These are phyloP conservation scores for Coluber constrictor DNA, from an alignment of 2,797 vertebrate genomes.

Conservation along the genomic window DNA sequence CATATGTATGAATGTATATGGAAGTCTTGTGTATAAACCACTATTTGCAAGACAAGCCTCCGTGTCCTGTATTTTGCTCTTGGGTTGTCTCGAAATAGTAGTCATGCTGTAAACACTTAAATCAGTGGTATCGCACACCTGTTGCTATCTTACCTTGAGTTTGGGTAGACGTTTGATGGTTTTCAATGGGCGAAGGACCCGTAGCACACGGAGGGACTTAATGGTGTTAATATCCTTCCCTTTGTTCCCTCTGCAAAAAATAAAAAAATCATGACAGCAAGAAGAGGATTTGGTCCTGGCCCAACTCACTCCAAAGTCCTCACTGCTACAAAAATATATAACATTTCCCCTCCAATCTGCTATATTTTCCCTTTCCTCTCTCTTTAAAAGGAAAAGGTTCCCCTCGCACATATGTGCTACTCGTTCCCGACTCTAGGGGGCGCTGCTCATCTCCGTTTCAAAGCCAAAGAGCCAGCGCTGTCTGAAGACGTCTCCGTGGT, in stretches of 20 bases:
- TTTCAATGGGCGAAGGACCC: slow-evolving; percentile 92
- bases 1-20: too few relatives aligned
- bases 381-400: not conserved
- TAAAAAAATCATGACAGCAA: slow-evolving; percentile 60
- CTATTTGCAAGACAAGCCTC: too few relatives aligned
- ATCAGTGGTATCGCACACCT: not conserved
- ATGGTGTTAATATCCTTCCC: slow-evolving; percentile 98
- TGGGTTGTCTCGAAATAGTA: too few relatives aligned
- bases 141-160: slow-evolving; percentile 80
- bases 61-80: too few relatives aligned
- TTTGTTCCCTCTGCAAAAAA: slow-evolving; percentile 87
- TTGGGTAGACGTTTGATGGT: slow-evolving; percentile 97
- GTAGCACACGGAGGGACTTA: slow-evolving; percentile 91
- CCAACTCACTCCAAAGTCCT: rapidly evolving
- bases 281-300: slow-evolving; percentile 14
- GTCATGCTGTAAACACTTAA: too few relatives aligned
- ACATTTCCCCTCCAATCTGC: not conserved
- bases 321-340: not conserved
- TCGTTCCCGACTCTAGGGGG: too few relatives aligned
- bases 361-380: not conserved
- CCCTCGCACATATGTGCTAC: too few relatives aligned
- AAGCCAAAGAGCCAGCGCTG: too few relatives aligned
- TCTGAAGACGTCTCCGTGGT: too few relatives aligned
- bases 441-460: too few relatives aligned
- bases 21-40: too few relatives aligned